A percentile compares a stretch with the other conserved stretches of the same genome.
Evolutionary conservation across 1,140 invertebrate genomes (phyloP).

Genomic region (Carposina sasakii): DNA sequence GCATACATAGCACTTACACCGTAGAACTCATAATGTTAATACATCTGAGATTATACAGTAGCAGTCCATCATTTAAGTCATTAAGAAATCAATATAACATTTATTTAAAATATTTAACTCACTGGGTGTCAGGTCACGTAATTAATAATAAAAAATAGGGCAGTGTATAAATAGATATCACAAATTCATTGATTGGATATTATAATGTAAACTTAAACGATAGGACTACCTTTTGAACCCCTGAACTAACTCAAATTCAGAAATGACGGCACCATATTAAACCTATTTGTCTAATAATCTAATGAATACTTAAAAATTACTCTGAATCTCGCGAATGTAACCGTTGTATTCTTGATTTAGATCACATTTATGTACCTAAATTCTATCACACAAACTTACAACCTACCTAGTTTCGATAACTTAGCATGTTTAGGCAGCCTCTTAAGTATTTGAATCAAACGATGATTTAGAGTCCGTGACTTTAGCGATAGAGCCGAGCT

Average conservation of each 20-base stretch:
- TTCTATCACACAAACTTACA: too few species aligned
- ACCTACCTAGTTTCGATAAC: too few species aligned
- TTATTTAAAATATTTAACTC: not conserved
- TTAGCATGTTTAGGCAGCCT: too few species aligned
- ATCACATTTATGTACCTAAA: too few species aligned
- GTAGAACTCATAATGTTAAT: constrained; percentile 49
- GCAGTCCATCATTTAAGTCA: constrained; percentile 51
- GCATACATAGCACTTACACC: constrained; percentile 50
- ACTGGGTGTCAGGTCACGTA: not conserved
- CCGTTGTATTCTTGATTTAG: too few species aligned
- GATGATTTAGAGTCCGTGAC: too few species aligned
- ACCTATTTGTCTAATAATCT: constrained; percentile 49
- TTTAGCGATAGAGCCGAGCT: too few species aligned
- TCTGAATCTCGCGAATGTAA: constrained; percentile 45
- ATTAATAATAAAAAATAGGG: not conserved
- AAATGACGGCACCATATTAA: constrained; percentile 57
- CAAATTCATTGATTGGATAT: constrained; percentile 3
- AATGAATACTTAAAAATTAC: constrained; percentile 63
- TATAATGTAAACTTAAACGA: constrained; percentile 23
- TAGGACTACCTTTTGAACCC: constrained; percentile 39
- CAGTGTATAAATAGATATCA: not conserved
- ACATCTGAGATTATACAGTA: constrained; percentile 59
- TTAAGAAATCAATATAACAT: too few species aligned
- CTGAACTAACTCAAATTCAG: constrained; percentile 69
- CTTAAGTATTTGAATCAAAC: too few species aligned